These are phyloP conservation scores for Ceraclea dissimilis DNA, from an alignment of 2,888 invertebrate species.

Conservation along the genomic window DNA sequence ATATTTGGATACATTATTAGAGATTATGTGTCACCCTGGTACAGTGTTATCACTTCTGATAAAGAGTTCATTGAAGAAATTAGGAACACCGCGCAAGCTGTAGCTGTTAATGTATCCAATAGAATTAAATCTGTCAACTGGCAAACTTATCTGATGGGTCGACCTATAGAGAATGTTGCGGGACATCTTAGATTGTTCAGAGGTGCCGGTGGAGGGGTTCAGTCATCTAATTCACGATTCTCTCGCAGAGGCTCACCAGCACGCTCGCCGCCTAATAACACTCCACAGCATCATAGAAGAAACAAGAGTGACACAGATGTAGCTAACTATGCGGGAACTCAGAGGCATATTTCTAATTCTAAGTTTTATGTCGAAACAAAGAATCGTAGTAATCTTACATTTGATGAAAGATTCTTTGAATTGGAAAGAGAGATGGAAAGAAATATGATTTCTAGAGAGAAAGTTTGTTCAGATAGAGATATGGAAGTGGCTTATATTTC, in stretches of 20 bases:
- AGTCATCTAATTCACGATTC: constrained; percentile 42
- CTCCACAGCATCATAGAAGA: constrained; percentile 57
- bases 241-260: constrained; percentile 37
- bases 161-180: constrained; percentile 84
- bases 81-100: constrained; percentile 60
- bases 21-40: constrained; percentile 77
- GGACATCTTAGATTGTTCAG: constrained; percentile 82
- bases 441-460: constrained; percentile 68
- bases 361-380: constrained; percentile 52
- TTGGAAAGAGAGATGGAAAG: constrained; percentile 82
- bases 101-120: constrained; percentile 47
- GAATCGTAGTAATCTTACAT: constrained; percentile 32
- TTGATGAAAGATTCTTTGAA: constrained; percentile 81
- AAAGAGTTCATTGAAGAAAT: constrained; percentile 67
- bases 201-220: constrained; percentile 57
- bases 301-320: constrained; percentile 70
- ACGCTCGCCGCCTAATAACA: constrained; percentile 39
- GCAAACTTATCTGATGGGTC: constrained; percentile 80
- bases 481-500: constrained; percentile 69
- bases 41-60: constrained; percentile 59
- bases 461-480: constrained; percentile 63
- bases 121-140: constrained; percentile 79
- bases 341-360: constrained; percentile 48
- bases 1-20: constrained; percentile 72
- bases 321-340: constrained; percentile 54